These are phyloP conservation scores for Allophyes oxyacanthae DNA, from an alignment of 2,888 invertebrate species.

Conservation along the genomic window DNA sequence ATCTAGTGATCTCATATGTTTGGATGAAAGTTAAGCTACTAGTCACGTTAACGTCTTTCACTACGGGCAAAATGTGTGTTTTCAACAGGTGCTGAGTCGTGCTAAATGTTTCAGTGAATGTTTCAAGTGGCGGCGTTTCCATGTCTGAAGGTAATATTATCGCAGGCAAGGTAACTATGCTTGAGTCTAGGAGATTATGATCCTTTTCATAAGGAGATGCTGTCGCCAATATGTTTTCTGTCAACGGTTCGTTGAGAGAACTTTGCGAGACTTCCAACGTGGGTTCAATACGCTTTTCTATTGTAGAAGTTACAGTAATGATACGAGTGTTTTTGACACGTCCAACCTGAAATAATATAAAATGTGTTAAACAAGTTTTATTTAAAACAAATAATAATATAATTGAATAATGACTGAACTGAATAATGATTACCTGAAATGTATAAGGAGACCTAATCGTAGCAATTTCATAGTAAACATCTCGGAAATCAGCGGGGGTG, in stretches of 20 bases:
- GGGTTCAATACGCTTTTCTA: slow-evolving; percentile 93
- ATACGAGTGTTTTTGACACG: slow-evolving; percentile 96
- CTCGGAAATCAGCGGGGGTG: slow-evolving; percentile 95
- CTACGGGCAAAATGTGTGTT: slow-evolving; percentile 96
- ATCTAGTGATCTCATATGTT: slow-evolving; percentile 95
- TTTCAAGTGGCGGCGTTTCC: slow-evolving; percentile 96
- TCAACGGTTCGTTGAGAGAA: slow-evolving; percentile 93
- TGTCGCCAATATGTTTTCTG: slow-evolving; percentile 96
- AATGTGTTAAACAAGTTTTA: slow-evolving; percentile 13
- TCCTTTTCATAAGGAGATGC: slow-evolving; percentile 93
- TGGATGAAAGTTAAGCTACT: slow-evolving; percentile 95
- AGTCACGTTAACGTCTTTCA: slow-evolving; percentile 93
- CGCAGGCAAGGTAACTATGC: slow-evolving; percentile 95
- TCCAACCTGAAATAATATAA: slow-evolving; percentile 91
- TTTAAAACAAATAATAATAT: neutral
- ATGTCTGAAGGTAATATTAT: slow-evolving; percentile 93
- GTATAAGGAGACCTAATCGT: slow-evolving; percentile 97
- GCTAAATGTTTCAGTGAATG: slow-evolving; percentile 96
- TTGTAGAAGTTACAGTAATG: slow-evolving; percentile 96
- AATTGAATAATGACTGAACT: neutral
- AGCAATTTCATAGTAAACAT: slow-evolving; percentile 96
- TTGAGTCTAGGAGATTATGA: slow-evolving; percentile 91
- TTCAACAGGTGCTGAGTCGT: slow-evolving; percentile 96
- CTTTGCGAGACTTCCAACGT: slow-evolving; percentile 87
- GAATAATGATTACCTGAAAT: slow-evolving; percentile 91